Base-by-base conservation (phyloP, 2,888 invertebrate species). In the Cephus pulcher region DNA sequence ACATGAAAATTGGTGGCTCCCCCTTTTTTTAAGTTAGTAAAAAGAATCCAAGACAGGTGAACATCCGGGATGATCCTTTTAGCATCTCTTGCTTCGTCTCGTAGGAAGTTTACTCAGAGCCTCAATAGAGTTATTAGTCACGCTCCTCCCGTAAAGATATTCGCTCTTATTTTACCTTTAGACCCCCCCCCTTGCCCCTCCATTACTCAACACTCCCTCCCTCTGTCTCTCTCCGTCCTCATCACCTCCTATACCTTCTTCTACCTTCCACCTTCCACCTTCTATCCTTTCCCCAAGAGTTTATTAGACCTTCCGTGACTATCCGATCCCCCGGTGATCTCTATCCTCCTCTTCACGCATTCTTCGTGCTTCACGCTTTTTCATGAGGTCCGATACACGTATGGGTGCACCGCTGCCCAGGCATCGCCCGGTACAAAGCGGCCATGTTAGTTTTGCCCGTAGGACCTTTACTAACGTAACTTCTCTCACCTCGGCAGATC, bases 121-220 rank as follows among this genome's bases (percentile, higher is more conserved):
- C 84, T 88, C 88, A 86, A 89, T 89, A 89, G 89, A 88, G 88
- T 89, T 88, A 88, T 88, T 88, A 88, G 88, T 88, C 89, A 89
- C 87, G 88, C 83, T 75, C 82, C 85, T 84, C 77, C 76, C 83
- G 81, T 84, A 86, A 86, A 83, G 83, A 86, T 87, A 86, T 86
- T 87, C 85, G 81, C 83, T 77, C 74, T 81, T 82, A 81, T 77
- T 81, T 81, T 86, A 83, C 87, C 86, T 85, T 32, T 15, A 71
- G 23, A 12, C 4, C 15, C 11, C 71, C 3, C 1, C 0, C 15
- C 73, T 30, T 12, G 11, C 12, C 12, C 4, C 32, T 32, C 12
- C 71, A 15, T 71, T 34, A 33, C 71, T 32, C 71, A 71, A 71
- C 71, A 34, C 34, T 12, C 15, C 15, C 71, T 33, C 71, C 11